A percentile compares a stretch with the other conserved stretches of the same genome.
phyloP scores from a whole-genome alignment of 2,888 invertebrate species.

The Drosophila dives region DNA sequence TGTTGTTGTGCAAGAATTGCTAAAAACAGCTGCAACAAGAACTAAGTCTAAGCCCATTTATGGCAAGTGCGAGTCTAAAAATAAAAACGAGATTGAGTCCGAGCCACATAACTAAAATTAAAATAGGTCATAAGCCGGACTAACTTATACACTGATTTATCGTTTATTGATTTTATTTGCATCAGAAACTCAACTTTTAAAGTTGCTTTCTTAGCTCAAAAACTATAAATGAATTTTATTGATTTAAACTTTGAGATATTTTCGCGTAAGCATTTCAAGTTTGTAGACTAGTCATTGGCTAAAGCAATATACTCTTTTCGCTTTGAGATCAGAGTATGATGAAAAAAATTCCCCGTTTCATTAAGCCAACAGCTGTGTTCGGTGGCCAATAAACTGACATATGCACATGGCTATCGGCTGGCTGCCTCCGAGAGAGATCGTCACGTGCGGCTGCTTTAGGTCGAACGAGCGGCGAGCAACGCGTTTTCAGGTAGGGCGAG shows the following conservation, averaged over 20 bases:
- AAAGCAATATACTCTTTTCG: not conserved
- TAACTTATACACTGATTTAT: conserved; percentile 1
- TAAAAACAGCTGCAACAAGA: conserved; percentile 40
- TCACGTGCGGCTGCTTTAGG: conserved; percentile 48
- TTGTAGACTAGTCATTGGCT: not conserved
- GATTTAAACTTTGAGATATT: not conserved
- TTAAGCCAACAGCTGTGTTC: conserved; percentile 42
- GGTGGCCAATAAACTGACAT: conserved; percentile 47
- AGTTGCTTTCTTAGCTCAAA: not conserved
- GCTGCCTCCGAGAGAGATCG: conserved; percentile 44
- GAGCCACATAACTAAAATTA: conserved; percentile 13
- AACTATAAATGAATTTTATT: not conserved
- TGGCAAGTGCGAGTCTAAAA: conserved; percentile 45
- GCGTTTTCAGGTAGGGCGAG: conserved; percentile 35
- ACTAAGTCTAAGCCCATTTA: conserved; percentile 61
- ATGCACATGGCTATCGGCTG: conserved; percentile 39
- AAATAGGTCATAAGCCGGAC: not conserved
- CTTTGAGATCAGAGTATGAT: conserved; percentile 4
- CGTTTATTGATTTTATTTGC: not conserved
- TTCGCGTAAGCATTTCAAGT: not conserved
- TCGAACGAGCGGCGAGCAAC: conserved; percentile 19
- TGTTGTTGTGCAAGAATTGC: conserved; percentile 45
- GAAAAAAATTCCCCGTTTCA: conserved; percentile 28
- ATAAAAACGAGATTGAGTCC: conserved; percentile 35
- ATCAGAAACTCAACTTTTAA: not conserved